These are phyloP conservation scores for Eristalis arbustorum DNA, from an alignment of 2,888 invertebrate genomes.

Conservation along the genomic window DNA sequence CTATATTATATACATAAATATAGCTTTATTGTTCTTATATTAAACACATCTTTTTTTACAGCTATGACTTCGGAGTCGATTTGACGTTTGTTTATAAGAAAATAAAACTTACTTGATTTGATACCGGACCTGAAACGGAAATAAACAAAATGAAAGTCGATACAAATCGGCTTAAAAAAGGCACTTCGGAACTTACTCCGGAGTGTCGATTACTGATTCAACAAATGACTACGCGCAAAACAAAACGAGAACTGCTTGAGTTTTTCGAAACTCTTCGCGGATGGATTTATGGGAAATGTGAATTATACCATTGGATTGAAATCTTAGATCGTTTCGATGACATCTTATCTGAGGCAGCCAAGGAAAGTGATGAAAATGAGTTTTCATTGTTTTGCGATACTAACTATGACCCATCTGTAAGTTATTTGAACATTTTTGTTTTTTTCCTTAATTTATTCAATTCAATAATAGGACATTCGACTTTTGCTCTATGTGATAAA, in stretches of 20 bases:
- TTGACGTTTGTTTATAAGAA: no score
- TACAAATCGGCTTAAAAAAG: conserved; percentile 89
- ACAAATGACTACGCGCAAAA: conserved; percentile 85
- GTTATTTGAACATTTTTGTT: conserved; percentile 37
- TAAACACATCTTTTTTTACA: no score
- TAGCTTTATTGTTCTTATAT: no score
- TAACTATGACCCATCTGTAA: conserved; percentile 83
- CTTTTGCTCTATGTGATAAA: conserved; percentile 88
- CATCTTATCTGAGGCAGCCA: conserved; percentile 88
- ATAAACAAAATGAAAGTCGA: conserved; percentile 88
- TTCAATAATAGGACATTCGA: conserved; percentile 83
- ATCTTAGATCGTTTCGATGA: conserved; percentile 88
- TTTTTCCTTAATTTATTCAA: conserved; percentile 12
- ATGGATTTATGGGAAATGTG: conserved; percentile 93
- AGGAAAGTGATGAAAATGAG: conserved; percentile 76
- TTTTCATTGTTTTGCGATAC: conserved; percentile 85
- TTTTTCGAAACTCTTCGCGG: conserved; percentile 86
- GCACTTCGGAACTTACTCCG: conserved; percentile 89
- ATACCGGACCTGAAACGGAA: not conserved
- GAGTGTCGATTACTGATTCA: conserved; percentile 90
- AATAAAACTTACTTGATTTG: no score
- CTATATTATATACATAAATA: no score
- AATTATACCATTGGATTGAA: conserved; percentile 92
- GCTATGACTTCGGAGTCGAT: no score
- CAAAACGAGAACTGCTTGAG: conserved; percentile 85